A percentile compares a stretch with the other conserved stretches of the same genome.
These are phyloP conservation scores for Tragelaphus imberbis DNA, from an alignment of 2,113 vertebrate species.

Conservation along the genomic window DNA sequence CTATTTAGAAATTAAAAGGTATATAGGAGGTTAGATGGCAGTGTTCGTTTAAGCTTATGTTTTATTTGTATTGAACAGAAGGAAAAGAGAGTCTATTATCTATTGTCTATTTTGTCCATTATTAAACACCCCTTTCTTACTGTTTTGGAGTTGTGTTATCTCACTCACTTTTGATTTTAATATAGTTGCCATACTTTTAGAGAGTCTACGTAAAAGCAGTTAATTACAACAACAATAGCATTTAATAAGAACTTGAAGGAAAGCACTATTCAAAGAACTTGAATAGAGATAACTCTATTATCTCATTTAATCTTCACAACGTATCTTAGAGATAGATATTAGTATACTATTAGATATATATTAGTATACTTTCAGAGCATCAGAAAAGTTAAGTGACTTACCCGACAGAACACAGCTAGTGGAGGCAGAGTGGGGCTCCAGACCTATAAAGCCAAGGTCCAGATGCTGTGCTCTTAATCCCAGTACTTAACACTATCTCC, in stretches of 20 bases:
- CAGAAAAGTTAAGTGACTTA: background rate
- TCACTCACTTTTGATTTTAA: background rate
- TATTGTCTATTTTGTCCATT: background rate
- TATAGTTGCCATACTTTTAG: background rate
- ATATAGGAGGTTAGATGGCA: background rate
- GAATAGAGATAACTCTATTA: background rate
- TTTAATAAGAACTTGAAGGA: background rate
- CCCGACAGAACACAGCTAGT: background rate
- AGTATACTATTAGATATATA: background rate
- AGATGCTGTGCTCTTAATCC: background rate
- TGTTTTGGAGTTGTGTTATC: background rate
- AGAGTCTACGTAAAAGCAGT: background rate
- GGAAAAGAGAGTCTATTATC: background rate
- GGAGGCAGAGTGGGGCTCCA: background rate
- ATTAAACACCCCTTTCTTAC: background rate
- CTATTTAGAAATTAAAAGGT: background rate
- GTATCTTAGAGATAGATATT: background rate
- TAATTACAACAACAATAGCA: background rate
- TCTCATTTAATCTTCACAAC: background rate
- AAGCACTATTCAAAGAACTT: background rate
- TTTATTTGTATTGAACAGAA: background rate
- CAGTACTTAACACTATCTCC: background rate
- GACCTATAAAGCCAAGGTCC: background rate
- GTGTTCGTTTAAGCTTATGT: background rate
- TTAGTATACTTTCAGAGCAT: background rate